Percentiles rank a stretch among this genome's conserved stretches.
phyloP scores from a whole-genome alignment of 2,888 invertebrate species.

The Polia nebulosa region DNA sequence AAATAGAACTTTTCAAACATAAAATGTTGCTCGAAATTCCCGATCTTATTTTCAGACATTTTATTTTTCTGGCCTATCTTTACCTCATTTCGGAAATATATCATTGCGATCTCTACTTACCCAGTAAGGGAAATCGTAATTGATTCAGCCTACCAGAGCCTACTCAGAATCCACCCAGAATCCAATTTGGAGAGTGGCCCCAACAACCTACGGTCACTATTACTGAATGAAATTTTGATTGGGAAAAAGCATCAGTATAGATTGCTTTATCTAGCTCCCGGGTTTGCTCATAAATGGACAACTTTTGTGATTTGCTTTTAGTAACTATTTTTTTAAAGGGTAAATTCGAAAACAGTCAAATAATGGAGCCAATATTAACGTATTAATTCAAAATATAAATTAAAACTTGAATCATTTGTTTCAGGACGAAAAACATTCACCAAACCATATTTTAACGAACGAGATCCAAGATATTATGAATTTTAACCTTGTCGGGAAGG shows the following conservation, averaged over 20 bases:
- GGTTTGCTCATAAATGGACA: conserved; percentile 22
- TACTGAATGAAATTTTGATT: conserved; percentile 68
- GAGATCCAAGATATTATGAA: not conserved
- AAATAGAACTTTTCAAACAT: not conserved
- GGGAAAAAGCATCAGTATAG: conserved; percentile 60
- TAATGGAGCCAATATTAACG: not conserved
- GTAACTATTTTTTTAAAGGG: not conserved
- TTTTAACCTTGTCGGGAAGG: too few relatives aligned
- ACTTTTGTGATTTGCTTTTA: conserved; percentile 21
- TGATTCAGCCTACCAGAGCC: conserved; percentile 46
- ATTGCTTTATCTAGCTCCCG: conserved; percentile 39
- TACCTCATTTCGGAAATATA: conserved; percentile 46
- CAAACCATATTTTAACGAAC: too few relatives aligned
- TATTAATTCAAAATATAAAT: too few relatives aligned
- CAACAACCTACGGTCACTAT: conserved; percentile 57
- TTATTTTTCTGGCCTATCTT: conserved; percentile 6
- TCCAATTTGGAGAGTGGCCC: conserved; percentile 65
- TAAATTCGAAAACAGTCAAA: not conserved
- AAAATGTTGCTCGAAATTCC: conserved; percentile 3
- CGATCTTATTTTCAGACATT: not conserved
- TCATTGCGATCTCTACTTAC: conserved; percentile 35
- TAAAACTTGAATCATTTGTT: not conserved
- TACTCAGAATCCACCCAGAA: conserved; percentile 51
- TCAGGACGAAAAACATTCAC: not conserved
- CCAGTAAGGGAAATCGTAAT: conserved; percentile 44